Conservation (phyloP, 1,140 invertebrate species). For the Drosophila leontia region DNA sequence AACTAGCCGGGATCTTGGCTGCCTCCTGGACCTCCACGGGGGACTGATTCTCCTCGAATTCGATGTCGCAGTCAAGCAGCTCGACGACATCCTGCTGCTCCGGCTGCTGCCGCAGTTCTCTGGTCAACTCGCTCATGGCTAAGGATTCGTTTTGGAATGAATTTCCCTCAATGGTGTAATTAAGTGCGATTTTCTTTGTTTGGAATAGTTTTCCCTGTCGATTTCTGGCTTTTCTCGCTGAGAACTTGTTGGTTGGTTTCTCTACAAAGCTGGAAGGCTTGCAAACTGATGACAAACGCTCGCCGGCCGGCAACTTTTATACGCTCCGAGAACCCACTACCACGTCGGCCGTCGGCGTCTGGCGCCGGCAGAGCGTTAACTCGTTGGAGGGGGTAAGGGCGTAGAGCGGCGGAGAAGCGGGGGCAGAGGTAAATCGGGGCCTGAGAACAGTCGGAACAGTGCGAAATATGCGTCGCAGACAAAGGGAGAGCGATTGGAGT, state of each 20-base stretch:
- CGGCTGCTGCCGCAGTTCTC: conserved; percentile 1
- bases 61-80: conserved; percentile 52
- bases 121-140: conserved; percentile 27
- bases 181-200: not conserved
- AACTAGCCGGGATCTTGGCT: not conserved
- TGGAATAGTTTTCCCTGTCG: conserved; percentile 3
- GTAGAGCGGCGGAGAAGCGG: not conserved
- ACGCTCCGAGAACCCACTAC: conserved; percentile 17
- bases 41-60: conserved; percentile 29
- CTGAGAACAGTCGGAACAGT: conserved; percentile 4
- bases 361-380: conserved; percentile 12
- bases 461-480: conserved; percentile 52
- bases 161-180: conserved; percentile 8
- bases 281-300: conserved; percentile 49
- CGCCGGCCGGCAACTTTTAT: conserved; percentile 74
- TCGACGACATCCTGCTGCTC: conserved; percentile 23
- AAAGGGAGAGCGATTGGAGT: conserved; percentile 18
- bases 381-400: not conserved
- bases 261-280: conserved; percentile 40
- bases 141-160: not conserved
- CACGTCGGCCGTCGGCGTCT: not conserved
- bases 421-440: not conserved
- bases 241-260: not conserved
- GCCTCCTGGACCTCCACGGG: not conserved
- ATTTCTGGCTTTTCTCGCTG: not conserved